Evolutionary conservation across 1,140 invertebrate genomes (phyloP).

Genomic region (Drosophila funebris): DNA sequence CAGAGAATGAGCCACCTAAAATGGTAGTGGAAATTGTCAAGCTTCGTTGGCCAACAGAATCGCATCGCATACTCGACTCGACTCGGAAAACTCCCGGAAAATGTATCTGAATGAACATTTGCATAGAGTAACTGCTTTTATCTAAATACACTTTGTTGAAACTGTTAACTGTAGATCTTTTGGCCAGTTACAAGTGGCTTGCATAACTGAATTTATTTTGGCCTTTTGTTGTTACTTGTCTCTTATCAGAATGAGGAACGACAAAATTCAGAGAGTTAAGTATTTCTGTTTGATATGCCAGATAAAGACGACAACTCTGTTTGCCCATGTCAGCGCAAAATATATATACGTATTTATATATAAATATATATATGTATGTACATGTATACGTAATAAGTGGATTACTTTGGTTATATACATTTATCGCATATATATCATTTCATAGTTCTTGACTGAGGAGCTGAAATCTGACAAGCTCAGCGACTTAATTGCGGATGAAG

Average conservation of each 20-base stretch:
- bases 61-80: neutral
- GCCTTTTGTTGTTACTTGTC: neutral
- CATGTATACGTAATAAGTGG: conserved; percentile 2
- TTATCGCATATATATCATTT: neutral
- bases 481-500: neutral
- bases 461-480: conserved; percentile 6
- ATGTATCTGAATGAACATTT: conserved; percentile 9
- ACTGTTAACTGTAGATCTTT: conserved; percentile 3
- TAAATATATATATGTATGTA: conserved; percentile 4
- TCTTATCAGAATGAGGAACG: conserved; percentile 27
- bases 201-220: conserved; percentile 32
- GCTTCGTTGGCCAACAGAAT: conserved; percentile 48
- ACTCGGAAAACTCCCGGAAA: conserved; percentile 2
- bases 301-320: conserved; percentile 41
- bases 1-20: conserved; percentile 36
- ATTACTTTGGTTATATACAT: conserved; percentile 21
- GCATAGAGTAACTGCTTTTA: conserved; percentile 8
- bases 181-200: conserved; percentile 12
- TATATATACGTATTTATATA: neutral
- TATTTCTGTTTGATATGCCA: conserved; percentile 34
- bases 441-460: neutral
- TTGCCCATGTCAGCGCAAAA: conserved; percentile 39
- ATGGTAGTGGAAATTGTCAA: conserved; percentile 35
- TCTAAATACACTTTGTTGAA: conserved; percentile 6
- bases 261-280: conserved; percentile 9